These are phyloP conservation scores for Corbicula japonica DNA, from an alignment of 2,888 invertebrate genomes.

Conservation along the genomic window DNA sequence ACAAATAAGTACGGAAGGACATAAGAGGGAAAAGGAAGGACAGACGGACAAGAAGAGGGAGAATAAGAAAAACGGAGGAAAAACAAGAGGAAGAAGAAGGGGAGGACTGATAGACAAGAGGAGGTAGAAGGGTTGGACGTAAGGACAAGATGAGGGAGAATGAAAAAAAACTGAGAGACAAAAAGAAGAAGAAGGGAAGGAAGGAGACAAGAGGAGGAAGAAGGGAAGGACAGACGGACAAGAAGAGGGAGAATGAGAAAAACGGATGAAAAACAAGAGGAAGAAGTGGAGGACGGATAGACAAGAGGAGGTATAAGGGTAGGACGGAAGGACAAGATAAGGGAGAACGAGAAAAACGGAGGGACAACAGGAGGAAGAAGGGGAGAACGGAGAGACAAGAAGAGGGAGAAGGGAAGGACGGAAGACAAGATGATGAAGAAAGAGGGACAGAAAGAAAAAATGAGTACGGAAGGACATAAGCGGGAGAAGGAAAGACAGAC, in stretches of 20 bases:
- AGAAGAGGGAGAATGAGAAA: neutral
- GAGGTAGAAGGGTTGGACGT: neutral
- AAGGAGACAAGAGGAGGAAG: neutral
- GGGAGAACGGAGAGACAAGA: constrained; percentile 3
- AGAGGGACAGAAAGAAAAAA: neutral
- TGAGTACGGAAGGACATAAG: neutral
- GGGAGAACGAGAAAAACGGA: constrained; percentile 9
- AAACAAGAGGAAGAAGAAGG: neutral
- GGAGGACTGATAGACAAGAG: neutral
- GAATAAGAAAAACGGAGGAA: neutral
- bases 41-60: neutral
- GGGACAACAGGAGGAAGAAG: constrained; percentile 15
- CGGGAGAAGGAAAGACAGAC: neutral
- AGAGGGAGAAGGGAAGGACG: constrained; percentile 6
- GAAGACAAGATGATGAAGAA: constrained; percentile 7
- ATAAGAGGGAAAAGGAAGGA: neutral
- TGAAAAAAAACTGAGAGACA: neutral
- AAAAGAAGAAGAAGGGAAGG: neutral
- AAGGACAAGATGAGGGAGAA: neutral
- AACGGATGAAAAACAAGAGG: neutral
- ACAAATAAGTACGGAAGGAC: too few relatives aligned
- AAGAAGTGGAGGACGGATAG: neutral
- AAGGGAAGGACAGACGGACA: neutral
- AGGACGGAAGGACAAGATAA: constrained; percentile 4
- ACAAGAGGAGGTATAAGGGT: neutral